Evolutionary conservation across 2,113 vertebrate species (phyloP), one percentile per base, ranked within the genome.

Genomic region (Rhadina sibilatrix): DNA sequence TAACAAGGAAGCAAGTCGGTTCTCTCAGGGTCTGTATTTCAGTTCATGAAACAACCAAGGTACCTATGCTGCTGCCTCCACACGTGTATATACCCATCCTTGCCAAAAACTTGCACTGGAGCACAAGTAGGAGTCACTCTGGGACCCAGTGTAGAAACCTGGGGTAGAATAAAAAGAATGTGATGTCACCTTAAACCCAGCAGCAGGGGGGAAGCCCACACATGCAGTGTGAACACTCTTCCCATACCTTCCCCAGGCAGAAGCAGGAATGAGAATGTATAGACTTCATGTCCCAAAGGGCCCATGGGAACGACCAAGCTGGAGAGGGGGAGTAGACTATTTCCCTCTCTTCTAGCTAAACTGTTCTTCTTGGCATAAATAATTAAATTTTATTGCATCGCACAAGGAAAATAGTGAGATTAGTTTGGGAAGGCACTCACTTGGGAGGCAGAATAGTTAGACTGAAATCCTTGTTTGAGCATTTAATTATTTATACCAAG

Each of bases 401-500:
- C 65, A 60, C 2, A 37, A 64, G 61, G 69, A 79, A 75, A 92
- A 81, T 54, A 74, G 50, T 54, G 68, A 90, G n/a, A 71, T 91
- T 82, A 68, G 69, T 50, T 60, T 79, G 77, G 57, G 74, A 95
- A 93, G 49, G 18, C 44, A 22, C n/a, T 93, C 14, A 0, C 77
- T n/a, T 92, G 77, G 65, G 74, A 87, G 56, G 24, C 24, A 90
- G 83, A 96, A 80, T 11, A 78, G 68, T 60, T 64, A 50, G 33
- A 54, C 24, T 82, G 52, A 87, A 94, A 91, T 87, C 40, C 49
- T 44, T 59, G 42, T 57, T 87, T 64, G 25, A 46, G 15, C 33
- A n/a, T 76, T 94, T 76, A 76, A 95, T 91, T 95, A 91, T 95
- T 95, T 64, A 89, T 87, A 40, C 57, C 1, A 10, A 93, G 37